Conservation (phyloP, 2,797 vertebrate species). For the Enteromius treurensis region DNA sequence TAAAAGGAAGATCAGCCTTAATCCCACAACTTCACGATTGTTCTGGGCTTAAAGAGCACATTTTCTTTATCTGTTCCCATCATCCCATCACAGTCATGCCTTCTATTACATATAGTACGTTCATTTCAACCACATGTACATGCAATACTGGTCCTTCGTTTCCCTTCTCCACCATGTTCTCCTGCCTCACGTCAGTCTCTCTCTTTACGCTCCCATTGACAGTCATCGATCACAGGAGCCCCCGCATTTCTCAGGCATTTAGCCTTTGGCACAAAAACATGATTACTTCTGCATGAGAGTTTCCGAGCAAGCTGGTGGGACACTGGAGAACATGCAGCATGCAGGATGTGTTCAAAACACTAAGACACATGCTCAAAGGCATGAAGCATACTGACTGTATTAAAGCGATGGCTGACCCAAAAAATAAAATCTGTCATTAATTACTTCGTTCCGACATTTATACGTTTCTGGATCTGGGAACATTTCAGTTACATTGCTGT, state of each 20-base stretch:
- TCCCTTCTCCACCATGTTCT: constrained; percentile 39
- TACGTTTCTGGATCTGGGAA: background rate
- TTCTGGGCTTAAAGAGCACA: background rate
- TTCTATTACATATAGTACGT: constrained; percentile 60
- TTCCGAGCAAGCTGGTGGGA: background rate
- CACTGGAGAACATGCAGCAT: background rate
- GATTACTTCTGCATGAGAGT: constrained; percentile 26
- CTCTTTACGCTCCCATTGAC: constrained; percentile 28
- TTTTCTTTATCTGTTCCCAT: constrained; percentile 21
- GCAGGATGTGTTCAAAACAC: constrained; percentile 25
- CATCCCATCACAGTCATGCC: constrained; percentile 52
- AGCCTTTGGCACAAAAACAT: constrained; percentile 45
- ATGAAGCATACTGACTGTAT: background rate
- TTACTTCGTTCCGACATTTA: background rate
- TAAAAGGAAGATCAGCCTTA: constrained; percentile 33
- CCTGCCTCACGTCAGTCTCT: constrained; percentile 15
- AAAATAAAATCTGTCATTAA: background rate
- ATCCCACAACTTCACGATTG: constrained; percentile 34
- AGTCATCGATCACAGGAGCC: constrained; percentile 12
- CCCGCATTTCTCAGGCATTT: constrained; percentile 17
- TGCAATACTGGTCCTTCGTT: background rate
- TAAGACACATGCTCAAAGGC: background rate
- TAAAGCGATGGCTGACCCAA: background rate
- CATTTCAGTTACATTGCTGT: background rate
- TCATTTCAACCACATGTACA: constrained; percentile 56